A percentile compares a stretch with the other conserved stretches of the same genome.
Conservation (phyloP, 2,113 vertebrate species). For the Lasiurus cinereus region DNA sequence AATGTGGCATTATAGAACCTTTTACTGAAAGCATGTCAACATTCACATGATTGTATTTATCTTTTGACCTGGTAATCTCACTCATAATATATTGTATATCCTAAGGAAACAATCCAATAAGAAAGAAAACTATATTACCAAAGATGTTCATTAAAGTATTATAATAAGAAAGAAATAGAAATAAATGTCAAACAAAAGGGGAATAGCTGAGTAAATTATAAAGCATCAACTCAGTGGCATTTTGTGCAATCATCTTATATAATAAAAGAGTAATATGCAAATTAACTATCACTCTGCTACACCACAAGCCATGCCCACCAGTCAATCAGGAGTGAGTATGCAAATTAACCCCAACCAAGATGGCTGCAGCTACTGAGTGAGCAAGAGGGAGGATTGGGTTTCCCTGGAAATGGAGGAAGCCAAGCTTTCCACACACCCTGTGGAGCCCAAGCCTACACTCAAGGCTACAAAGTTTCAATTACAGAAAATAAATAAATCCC, state of each 20-base stretch:
- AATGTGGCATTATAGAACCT: background rate
- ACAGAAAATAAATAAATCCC: too few species aligned
- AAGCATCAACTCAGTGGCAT: background rate
- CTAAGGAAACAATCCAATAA: background rate
- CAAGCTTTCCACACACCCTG: too few species aligned
- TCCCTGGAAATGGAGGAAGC: too few species aligned
- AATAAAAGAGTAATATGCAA: too few species aligned
- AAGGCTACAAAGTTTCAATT: too few species aligned
- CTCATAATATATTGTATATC: background rate
- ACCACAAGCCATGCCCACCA: too few species aligned
- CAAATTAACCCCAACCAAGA: too few species aligned
- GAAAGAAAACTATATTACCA: constrained; percentile 54
- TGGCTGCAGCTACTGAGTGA: too few species aligned
- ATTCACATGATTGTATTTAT: background rate
- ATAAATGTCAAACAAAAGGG: constrained; percentile 66
- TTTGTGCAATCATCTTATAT: background rate
- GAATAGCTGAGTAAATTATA: constrained; percentile 30
- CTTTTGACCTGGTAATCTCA: constrained; percentile 15
- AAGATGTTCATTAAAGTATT: constrained; percentile 61
- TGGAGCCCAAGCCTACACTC: too few species aligned
- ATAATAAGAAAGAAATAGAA: constrained; percentile 48
- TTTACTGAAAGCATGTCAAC: background rate
- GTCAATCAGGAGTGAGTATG: too few species aligned
- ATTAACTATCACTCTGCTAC: too few species aligned
- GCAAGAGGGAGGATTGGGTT: too few species aligned